A percentile compares a stretch with the other conserved stretches of the same genome.
Evolutionary conservation across 2,797 vertebrate species (phyloP).

Genomic region (Megalops cyprinoides): DNA sequence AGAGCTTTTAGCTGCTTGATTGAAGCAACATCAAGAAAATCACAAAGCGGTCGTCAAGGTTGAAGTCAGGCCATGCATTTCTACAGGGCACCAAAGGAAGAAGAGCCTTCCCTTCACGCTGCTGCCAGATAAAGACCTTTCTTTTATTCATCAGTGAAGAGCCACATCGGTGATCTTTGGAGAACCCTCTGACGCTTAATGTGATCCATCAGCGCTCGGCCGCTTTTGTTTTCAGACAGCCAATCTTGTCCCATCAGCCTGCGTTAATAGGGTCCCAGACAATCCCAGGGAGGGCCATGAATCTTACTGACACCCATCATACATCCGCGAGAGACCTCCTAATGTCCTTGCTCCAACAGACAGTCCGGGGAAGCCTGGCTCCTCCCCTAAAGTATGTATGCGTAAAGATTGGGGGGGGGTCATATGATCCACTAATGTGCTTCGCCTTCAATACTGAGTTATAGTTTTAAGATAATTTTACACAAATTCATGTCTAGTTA

Average conservation of each 20-base stretch:
- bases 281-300: constrained; percentile 3
- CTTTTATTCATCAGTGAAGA: constrained; percentile 15
- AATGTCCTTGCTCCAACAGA: constrained; percentile 12
- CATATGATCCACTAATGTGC: too few relatives aligned
- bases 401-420: too few relatives aligned
- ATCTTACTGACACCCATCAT: constrained; percentile 12
- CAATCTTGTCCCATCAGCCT: constrained; percentile 10
- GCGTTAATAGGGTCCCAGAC: constrained; percentile 6
- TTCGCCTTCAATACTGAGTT: too few relatives aligned
- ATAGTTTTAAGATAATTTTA: too few relatives aligned
- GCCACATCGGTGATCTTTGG: background rate
- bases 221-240: constrained; percentile 10
- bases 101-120: background rate
- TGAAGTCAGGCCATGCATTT: background rate
- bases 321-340: background rate
- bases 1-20: background rate
- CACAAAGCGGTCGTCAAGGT: background rate
- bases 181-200: constrained; percentile 6
- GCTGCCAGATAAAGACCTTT: background rate
- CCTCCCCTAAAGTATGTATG: background rate
- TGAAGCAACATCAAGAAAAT: background rate
- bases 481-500: too few relatives aligned
- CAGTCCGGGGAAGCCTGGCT: background rate
- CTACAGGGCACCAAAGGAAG: background rate
- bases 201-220: background rate